Base-by-base conservation (phyloP, 2,888 invertebrate species). In the Oscheius sp. region DNA sequence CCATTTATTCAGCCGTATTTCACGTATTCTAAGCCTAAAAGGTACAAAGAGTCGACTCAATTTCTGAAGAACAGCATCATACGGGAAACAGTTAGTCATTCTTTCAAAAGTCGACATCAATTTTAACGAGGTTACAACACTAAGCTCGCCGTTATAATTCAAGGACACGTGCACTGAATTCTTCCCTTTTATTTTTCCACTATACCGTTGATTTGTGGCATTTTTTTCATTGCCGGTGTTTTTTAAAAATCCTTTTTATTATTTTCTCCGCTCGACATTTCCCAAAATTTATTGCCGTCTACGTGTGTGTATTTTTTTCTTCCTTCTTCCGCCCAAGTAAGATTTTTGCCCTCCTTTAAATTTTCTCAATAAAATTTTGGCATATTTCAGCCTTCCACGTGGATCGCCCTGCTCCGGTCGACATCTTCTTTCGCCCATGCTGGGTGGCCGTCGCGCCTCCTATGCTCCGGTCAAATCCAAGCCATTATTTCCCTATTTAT, bases 371-470 rank as follows among this genome's bases (percentile, higher is more conserved):
- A 35, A 35, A 35, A 9, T 35, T 9, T 35, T 35, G 5, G 49
- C 16, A 5, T 49, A 5, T 49, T 29, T 46, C 49, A 23, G 46
- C 25, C 18, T 66, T 18, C n/a, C 29, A 29, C 9, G 35, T 55
- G 55, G 43, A 69, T 52, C 56, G 55, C 29, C 52, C 52, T 41
- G 43, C 41, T 35, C 55, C n/a, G n/a, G 25, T 45, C 69, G 41
- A 18, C 52, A 35, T 12, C 52, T 69, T 35, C 69, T 69, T 41
- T 52, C 27, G 52, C 66, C 49, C 52, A 52, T 52, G 66, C 66
- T 41, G 66, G 66, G 52, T 66, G 66, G 35, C 52, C 66, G 52
- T 13, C 49, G 66, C 41, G 66, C 49, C 66, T 43, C 61, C 41
- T 41, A 29, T 58, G 58, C 61, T 18, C 43, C 61, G 61, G 45